Base-by-base conservation (phyloP, 30 jellyfish, hydroid and myxozoan genomes). In the Aurelia aurita region DNA sequence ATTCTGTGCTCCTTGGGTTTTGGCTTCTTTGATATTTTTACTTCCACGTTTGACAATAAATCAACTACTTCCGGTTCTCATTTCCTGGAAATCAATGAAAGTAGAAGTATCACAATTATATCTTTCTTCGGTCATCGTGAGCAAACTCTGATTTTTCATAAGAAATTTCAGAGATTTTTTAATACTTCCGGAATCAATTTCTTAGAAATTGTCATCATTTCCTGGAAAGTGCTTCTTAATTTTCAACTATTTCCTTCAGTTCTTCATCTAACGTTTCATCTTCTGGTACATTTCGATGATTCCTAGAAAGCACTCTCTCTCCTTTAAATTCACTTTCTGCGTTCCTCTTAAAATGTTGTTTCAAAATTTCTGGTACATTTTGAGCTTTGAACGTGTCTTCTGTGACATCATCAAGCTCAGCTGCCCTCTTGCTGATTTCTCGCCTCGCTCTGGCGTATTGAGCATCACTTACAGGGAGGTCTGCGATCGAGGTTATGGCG, bases 241-340 rank as follows among this genome's bases (percentile, higher is more conserved):
- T 39, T 8, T 69, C 79, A 32, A 65, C 72, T 20, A 86, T 74
- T 58, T 86, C 90, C 19, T 70, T 58, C 31, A 86, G 79, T 39
- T 86, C 96, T 12, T 91, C 98, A 25, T 75, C 96, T 21, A 83
- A 61, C 78, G 46, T 58, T 39, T 79, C 96, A n/a, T 78, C 89
- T 79, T 92, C 95, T 27, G 95, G 92, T 2, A 92, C 96, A 46
- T 92, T 91, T 59, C 98, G 80, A 69, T 92, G 98, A 62, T 72
- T 80, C 67, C 98, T 69, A 21, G 98, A 87, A 15, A 92, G 88
- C 87, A 65, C 73, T 20, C 51, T 71, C 70, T 92, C 98, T 18
- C 98, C 98, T 55, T 85, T 84, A 67, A 69, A 70, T 46, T 79
- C 72, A 58, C 22, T 67, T 46, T 86, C 97, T 23, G 95, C 91